Base-by-base conservation (phyloP, 1,140 invertebrate species). In the Conus betulinus region DNA sequence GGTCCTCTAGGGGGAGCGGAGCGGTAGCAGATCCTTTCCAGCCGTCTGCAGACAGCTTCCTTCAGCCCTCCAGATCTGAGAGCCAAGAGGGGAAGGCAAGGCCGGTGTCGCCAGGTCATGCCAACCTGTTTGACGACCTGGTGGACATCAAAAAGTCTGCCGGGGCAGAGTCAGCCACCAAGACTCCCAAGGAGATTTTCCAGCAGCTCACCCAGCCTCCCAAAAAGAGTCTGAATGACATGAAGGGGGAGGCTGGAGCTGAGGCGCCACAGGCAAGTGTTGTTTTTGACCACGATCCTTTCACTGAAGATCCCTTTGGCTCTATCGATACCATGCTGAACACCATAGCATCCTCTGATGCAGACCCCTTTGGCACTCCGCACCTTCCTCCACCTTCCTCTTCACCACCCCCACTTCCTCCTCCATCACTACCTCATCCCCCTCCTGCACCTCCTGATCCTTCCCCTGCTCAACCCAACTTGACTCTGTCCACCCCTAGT, bases 131-230 rank as follows among this genome's bases (percentile, higher is more conserved):
- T 88, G 90, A 90, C 52, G 93, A 93, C 90, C 91, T 93, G 25
- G 89, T 92, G 74, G 88, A 91, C 84, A 92, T 94, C 63, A 92
- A 92, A 74, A 85, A 89, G 25, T 89, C 90, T n/a, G 85, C 60
- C 27, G 76, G 89, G 11, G 88, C 90, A 17, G 87, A 52, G 20
- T 90, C 90, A 67, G 51, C 86, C 55, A 87, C 74, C 25, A 90
- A 91, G 55, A 88, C 90, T 27, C 91, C 92, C 71, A 94, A 93
- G 88, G 91, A 92, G 27, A 85, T 94, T 86, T 94, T 94, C 90
- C 91, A 88, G 51, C 90, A 92, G n/a, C 55, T 91, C 39, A 89
- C 78, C 81, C 53, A 91, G 57, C 87, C 89, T 51, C 88, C 92
- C 27, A 94, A 93, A 88, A 94, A 92, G 88, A 89, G 90, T 74